These are phyloP conservation scores for Aricia agestis DNA, from an alignment of 1,140 invertebrate species.

Conservation along the genomic window DNA sequence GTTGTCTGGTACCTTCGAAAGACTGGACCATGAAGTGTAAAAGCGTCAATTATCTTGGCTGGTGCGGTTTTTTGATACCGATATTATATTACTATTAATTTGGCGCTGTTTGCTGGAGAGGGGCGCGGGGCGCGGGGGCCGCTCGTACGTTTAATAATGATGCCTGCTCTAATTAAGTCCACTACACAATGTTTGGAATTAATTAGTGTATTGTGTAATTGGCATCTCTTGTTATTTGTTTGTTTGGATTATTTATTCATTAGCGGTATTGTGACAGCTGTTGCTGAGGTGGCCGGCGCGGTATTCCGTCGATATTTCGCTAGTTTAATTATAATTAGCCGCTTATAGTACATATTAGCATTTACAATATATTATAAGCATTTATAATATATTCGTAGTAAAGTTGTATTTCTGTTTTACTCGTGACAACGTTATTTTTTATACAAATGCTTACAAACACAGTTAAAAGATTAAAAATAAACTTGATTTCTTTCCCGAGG, in stretches of 20 bases:
- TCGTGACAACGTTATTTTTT: too few species aligned
- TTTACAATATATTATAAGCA: background rate
- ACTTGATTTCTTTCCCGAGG: too few species aligned
- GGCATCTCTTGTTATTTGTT: constrained; percentile 76
- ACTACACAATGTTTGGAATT: constrained; percentile 76
- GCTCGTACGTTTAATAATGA: constrained; percentile 64
- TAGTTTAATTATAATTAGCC: constrained; percentile 11
- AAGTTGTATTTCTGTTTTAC: too few species aligned
- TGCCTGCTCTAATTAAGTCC: constrained; percentile 73
- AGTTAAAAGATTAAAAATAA: too few species aligned
- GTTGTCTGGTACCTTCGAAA: too few species aligned
- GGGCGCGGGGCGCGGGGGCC: constrained; percentile 42
- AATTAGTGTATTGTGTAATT: constrained; percentile 77
- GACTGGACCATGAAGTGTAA: too few species aligned
- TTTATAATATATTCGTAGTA: too few species aligned
- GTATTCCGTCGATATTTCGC: constrained; percentile 13
- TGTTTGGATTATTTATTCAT: constrained; percentile 75
- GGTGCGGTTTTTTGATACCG: background rate
- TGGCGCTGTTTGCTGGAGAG: constrained; percentile 36
- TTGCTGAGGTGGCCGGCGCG: constrained; percentile 51
- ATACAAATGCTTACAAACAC: too few species aligned
- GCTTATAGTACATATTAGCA: background rate
- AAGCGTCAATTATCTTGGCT: background rate
- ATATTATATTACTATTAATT: constrained; percentile 37
- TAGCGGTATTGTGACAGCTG: constrained; percentile 71